Conservation (phyloP, 2,113 vertebrate species). For the Fregetta grallaria region DNA sequence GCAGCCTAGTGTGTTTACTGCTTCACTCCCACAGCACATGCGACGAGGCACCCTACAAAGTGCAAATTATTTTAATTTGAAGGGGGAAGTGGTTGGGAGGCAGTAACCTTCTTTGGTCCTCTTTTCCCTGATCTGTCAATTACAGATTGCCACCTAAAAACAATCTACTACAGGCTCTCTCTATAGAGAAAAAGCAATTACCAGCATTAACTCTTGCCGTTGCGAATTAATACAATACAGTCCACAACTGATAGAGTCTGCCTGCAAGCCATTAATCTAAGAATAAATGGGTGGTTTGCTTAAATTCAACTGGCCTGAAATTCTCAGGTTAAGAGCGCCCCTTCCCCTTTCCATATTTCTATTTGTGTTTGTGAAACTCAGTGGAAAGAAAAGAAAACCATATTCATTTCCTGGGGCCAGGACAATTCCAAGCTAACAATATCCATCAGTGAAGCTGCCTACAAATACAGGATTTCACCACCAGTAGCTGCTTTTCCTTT, state of each 20-base stretch:
- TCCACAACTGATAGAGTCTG: not conserved
- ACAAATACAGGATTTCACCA: not conserved
- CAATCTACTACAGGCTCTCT: slow-evolving; percentile 33
- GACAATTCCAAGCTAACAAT: not conserved
- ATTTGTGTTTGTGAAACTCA: not conserved
- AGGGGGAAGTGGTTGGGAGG: slow-evolving; percentile 27
- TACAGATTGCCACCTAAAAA: slow-evolving; percentile 49
- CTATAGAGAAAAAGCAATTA: slow-evolving; percentile 46
- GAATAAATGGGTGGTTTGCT: not conserved
- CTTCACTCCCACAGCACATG: slow-evolving; percentile 13
- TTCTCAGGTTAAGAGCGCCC: not conserved
- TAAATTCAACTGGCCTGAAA: slow-evolving; percentile 1
- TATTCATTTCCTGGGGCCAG: not conserved
- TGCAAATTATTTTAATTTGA: slow-evolving; percentile 54
- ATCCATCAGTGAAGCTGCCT: not conserved
- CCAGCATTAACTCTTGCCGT: slow-evolving; percentile 51
- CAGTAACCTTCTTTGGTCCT: slow-evolving; percentile 56
- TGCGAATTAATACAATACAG: slow-evolving; percentile 51
- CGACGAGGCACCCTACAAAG: slow-evolving; percentile 31
- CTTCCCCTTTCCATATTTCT: not conserved
- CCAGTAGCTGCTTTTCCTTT: not conserved
- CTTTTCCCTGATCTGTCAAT: slow-evolving; percentile 63
- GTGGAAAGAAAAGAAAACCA: not conserved
- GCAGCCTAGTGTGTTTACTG: slow-evolving; percentile 18
- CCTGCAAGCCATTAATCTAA: not conserved